phyloP scores from a whole-genome alignment of 2,113 vertebrate species.

The Pterophyllum scalare region DNA sequence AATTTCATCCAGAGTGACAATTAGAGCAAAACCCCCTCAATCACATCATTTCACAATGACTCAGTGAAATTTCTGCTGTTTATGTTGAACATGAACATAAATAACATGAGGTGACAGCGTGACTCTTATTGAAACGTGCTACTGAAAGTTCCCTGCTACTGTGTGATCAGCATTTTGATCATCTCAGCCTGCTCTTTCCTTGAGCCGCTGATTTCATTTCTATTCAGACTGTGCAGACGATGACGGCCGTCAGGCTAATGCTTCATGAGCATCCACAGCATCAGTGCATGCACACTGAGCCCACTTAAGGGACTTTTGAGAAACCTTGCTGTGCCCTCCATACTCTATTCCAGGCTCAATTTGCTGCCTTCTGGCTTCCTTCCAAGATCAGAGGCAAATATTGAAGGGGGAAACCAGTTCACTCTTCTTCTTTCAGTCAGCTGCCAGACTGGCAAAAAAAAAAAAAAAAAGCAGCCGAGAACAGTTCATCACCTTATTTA shows the following conservation, averaged over 20 bases:
- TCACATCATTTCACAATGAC: conserved; percentile 42
- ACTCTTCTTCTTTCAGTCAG: conserved; percentile 56
- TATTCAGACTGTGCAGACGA: conserved; percentile 40
- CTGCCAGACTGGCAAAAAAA: conserved; percentile 45
- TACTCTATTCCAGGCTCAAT: conserved; percentile 70
- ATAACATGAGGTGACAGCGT: background rate
- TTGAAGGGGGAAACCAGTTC: conserved; percentile 48
- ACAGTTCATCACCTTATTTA: conserved; percentile 63
- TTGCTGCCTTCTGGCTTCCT: conserved; percentile 53
- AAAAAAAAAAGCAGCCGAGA: conserved; percentile 45
- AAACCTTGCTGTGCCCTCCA: conserved; percentile 62
- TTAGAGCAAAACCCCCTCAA: conserved; percentile 41
- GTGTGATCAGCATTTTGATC: conserved; percentile 33
- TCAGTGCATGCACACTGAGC: conserved; percentile 40
- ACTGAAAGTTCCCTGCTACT: conserved; percentile 9
- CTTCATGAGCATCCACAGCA: conserved; percentile 48
- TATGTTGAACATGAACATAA: conserved; percentile 34
- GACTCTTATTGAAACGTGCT: conserved; percentile 38
- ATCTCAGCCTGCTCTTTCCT: conserved; percentile 26
- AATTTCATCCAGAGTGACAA: conserved; percentile 43
- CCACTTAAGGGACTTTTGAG: conserved; percentile 67
- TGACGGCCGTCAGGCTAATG: conserved; percentile 45
- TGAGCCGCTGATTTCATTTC: conserved; percentile 47
- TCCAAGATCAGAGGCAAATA: conserved; percentile 63
- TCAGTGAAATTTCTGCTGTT: conserved; percentile 3